A percentile compares a stretch with the other conserved stretches of the same genome.
These are phyloP conservation scores for Miniopterus natalensis DNA, from an alignment of 2,113 vertebrate genomes.

Conservation along the genomic window DNA sequence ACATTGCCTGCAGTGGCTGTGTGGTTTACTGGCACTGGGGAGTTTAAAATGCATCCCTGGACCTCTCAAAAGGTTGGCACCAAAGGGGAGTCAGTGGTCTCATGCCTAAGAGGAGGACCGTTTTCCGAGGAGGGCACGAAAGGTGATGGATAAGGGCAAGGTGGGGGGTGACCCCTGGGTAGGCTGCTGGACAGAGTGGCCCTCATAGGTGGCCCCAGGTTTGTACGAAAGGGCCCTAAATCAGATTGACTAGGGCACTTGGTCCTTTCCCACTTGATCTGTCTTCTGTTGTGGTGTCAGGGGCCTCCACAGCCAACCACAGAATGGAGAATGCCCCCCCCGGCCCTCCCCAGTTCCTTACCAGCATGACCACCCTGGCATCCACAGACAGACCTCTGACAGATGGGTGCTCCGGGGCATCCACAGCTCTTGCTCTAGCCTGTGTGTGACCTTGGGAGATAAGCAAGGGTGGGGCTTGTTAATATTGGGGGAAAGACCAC, in stretches of 20 bases:
- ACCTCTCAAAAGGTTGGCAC: background rate
- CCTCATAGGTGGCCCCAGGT: background rate
- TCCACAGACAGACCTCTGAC: background rate
- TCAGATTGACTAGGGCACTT: background rate
- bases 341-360: too few relatives aligned
- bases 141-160: background rate
- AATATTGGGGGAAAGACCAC: background rate
- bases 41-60: background rate
- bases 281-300: background rate
- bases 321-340: background rate
- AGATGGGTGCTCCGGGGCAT: background rate
- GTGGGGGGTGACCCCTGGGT: too few relatives aligned
- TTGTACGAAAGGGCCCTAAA: background rate
- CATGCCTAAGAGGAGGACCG: background rate
- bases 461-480: accelerated
- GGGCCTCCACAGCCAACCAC: background rate
- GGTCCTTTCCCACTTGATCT: background rate
- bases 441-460: background rate
- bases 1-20: background rate
- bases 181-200: background rate
- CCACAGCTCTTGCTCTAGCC: background rate
- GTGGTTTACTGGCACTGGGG: background rate
- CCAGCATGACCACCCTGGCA: too few relatives aligned
- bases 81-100: background rate
- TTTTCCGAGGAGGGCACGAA: background rate